Evolutionary conservation across 2,113 vertebrate species (phyloP).

Genomic region (Rhinogobius similis): DNA sequence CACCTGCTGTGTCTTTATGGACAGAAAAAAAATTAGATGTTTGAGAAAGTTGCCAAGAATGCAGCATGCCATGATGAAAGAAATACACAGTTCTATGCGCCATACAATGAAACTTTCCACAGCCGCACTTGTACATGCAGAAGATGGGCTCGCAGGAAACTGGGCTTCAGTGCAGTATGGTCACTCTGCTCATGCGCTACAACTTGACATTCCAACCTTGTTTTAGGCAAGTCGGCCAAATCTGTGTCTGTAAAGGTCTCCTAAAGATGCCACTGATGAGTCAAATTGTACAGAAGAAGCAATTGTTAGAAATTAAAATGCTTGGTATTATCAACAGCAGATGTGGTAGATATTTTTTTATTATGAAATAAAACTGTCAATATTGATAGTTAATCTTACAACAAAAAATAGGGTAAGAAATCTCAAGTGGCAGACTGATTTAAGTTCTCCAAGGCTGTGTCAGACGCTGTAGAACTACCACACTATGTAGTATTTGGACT

Average conservation of each 20-base stretch:
- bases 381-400: constrained; percentile 18
- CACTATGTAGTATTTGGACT: background rate
- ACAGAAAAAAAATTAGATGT: constrained; percentile 34
- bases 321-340: constrained; percentile 29
- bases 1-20: constrained; percentile 34
- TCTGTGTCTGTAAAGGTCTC: constrained; percentile 33
- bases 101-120: constrained; percentile 40
- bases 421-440: constrained; percentile 53
- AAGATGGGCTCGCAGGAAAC: constrained; percentile 43
- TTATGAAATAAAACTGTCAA: background rate
- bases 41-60: constrained; percentile 44
- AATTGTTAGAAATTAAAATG: constrained; percentile 24
- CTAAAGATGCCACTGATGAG: constrained; percentile 39
- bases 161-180: constrained; percentile 41
- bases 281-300: constrained; percentile 48
- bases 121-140: constrained; percentile 52
- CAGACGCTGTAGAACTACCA: constrained; percentile 13
- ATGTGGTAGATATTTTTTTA: constrained; percentile 19
- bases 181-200: constrained; percentile 62
- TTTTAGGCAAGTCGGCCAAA: constrained; percentile 39
- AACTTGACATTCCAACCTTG: constrained; percentile 44
- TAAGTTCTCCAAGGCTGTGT: constrained; percentile 27
- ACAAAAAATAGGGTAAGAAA: constrained; percentile 34
- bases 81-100: constrained; percentile 44
- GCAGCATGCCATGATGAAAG: constrained; percentile 64